These are phyloP conservation scores for Stichopus chloronotus DNA, from an alignment of 35 echinoderm and acorn worm species.

Conservation along the genomic window DNA sequence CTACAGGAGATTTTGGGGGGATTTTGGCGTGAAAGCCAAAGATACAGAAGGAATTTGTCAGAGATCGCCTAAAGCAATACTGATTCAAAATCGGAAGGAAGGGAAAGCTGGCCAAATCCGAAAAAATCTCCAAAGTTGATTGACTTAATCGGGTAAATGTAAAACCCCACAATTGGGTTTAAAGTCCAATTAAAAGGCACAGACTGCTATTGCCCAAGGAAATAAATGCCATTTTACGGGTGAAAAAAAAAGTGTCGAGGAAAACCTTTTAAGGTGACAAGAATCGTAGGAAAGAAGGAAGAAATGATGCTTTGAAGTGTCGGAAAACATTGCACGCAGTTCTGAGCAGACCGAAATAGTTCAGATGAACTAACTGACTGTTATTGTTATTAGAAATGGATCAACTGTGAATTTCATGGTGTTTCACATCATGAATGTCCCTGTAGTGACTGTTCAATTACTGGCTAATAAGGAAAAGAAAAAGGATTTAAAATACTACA, in stretches of 20 bases:
- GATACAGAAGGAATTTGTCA: constrained; percentile 27
- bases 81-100: constrained; percentile 54
- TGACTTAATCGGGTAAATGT: constrained; percentile 54
- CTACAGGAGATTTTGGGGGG: constrained; percentile 29
- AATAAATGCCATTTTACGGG: constrained; percentile 27
- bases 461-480: too few relatives aligned
- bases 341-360: neutral
- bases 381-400: too few relatives aligned
- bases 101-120: constrained; percentile 23
- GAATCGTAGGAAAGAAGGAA: neutral
- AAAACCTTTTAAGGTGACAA: neutral
- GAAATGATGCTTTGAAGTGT: neutral
- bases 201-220: constrained; percentile 17
- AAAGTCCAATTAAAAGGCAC: constrained; percentile 51
- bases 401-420: too few relatives aligned
- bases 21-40: constrained; percentile 46
- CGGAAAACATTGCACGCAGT: neutral
- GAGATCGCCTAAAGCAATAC: constrained; percentile 29
- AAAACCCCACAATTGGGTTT: constrained; percentile 50
- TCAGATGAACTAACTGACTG: constrained; percentile 17
- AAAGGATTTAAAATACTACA: too few relatives aligned
- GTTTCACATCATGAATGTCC: too few relatives aligned
- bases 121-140: constrained; percentile 53
- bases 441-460: too few relatives aligned
- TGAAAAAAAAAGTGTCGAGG: neutral